Percentiles rank a stretch among this genome's conserved stretches.
phyloP scores from a whole-genome alignment of 2,797 vertebrate genomes.

The Denticeps clupeoides region DNA sequence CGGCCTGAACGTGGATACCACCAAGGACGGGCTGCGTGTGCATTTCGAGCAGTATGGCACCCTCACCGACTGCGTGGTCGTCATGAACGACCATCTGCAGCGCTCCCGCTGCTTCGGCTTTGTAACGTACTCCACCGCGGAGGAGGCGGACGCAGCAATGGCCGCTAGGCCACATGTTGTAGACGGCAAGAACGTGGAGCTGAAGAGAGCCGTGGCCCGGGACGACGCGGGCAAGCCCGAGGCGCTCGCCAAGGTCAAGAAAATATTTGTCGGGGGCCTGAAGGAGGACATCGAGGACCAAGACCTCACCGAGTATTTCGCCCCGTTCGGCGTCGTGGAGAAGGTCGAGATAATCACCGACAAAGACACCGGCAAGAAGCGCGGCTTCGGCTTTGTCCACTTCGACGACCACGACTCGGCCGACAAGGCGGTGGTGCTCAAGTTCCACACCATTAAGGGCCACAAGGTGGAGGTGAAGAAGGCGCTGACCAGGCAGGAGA shows the following conservation, averaged over 20 bases:
- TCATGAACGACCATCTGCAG: constrained; percentile 68
- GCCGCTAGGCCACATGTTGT: constrained; percentile 70
- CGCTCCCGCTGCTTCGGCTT: constrained; percentile 76
- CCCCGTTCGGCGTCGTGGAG: constrained; percentile 69
- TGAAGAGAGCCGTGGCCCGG: constrained; percentile 73
- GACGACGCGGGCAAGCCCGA: constrained; percentile 73
- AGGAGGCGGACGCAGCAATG: constrained; percentile 75
- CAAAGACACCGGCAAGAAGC: constrained; percentile 74
- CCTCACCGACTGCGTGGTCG: constrained; percentile 74
- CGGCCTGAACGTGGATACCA: constrained; percentile 73
- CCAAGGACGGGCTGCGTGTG: constrained; percentile 69
- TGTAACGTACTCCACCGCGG: constrained; percentile 68
- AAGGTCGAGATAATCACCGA: constrained; percentile 74
- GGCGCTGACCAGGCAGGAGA: constrained; percentile 73
- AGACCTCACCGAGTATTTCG: constrained; percentile 68
- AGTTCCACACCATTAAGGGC: constrained; percentile 73
- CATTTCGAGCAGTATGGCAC: constrained; percentile 72
- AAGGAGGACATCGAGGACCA: constrained; percentile 68
- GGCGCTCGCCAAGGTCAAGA: constrained; percentile 75
- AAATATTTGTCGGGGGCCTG: constrained; percentile 72
- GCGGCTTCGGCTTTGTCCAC: constrained; percentile 74
- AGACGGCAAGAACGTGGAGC: constrained; percentile 72
- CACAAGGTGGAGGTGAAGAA: constrained; percentile 76
- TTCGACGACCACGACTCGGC: constrained; percentile 72
- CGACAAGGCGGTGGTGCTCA: constrained; percentile 73